Conservation (phyloP, 2,888 invertebrate genomes). For the Latrodectus hesperus region DNA sequence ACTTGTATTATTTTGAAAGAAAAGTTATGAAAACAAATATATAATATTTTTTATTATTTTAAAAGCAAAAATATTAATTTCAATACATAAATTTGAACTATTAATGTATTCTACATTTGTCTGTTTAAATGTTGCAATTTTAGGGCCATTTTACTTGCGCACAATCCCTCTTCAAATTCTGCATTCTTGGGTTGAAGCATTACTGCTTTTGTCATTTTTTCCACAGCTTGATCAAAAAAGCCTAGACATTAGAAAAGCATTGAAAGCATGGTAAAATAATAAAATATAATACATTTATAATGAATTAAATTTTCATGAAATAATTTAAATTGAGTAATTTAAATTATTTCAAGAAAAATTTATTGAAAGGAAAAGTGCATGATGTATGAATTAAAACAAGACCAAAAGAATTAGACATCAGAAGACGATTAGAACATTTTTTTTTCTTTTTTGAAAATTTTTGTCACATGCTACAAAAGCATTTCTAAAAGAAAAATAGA, state of each 20-base stretch:
- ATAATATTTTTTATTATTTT: too few species aligned
- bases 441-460: neutral
- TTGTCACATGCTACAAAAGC: too few species aligned
- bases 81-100: too few species aligned
- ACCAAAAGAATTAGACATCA: neutral
- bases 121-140: too few species aligned
- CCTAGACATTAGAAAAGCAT: constrained; percentile 68
- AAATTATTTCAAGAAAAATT: too few species aligned
- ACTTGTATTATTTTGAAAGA: too few species aligned
- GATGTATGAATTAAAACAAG: neutral
- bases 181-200: constrained; percentile 70
- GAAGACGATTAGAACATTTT: neutral
- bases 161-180: constrained; percentile 72
- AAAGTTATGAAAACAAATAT: too few species aligned
- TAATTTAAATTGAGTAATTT: too few species aligned
- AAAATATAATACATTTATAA: neutral
- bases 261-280: neutral
- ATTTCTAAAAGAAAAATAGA: too few species aligned
- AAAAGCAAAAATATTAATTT: too few species aligned
- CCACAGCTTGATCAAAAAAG: constrained; percentile 71
- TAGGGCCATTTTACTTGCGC: neutral
- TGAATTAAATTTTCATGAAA: neutral
- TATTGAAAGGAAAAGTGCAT: too few species aligned
- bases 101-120: too few species aligned
- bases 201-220: constrained; percentile 72